Base-by-base conservation (phyloP, 2,888 invertebrate genomes). In the Oxystoma pomonae region DNA sequence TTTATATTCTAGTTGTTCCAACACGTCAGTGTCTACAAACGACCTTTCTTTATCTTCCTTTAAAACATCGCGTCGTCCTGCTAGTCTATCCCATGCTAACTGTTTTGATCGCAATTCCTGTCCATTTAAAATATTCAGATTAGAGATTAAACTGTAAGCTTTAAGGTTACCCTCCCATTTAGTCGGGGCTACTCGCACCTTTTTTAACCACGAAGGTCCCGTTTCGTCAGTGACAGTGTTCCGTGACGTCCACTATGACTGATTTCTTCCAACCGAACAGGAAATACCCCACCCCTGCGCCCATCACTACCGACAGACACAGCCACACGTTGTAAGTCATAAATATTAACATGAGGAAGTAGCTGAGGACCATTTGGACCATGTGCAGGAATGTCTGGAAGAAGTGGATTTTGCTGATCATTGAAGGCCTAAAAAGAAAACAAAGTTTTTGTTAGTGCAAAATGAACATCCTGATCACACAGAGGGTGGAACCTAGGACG, bases 281-380 rank as follows among this genome's bases (percentile, higher is more conserved):
- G 81, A 97, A 97, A 81, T 96, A 97, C 19, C 97, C 97, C 12
- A 90, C 85, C 1, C 92, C 94, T 1, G 95, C 93, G 53, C 97
- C 97, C 9, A 92, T 76, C 0, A 95, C 90, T 0, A 96, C 92
- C 0, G 95, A 93, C 57, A 93, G 78, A 78, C 96, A 96, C 64
- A 98, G 84, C 94, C 95, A 97, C 17, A 90, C 89, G 77, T 97
- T 97, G 85, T 94, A 97, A 0, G 96, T 96, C 97, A 97, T 97
- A 79, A 97, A 96, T 71, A 96, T 92, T 78, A 97, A 83, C 97
- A 97, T 97, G 58, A 97, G 85, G 81, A 96, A 90, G 81, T 97
- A 96, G 71, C 95, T 94, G 67, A 96, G 83, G 63, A 94, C 86
- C 75, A 97, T 92, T 82, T 96, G 96, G 18, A 96, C 75, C 67